Base-by-base conservation (phyloP, 1,140 invertebrate species). In the Cotesia typhae region DNA sequence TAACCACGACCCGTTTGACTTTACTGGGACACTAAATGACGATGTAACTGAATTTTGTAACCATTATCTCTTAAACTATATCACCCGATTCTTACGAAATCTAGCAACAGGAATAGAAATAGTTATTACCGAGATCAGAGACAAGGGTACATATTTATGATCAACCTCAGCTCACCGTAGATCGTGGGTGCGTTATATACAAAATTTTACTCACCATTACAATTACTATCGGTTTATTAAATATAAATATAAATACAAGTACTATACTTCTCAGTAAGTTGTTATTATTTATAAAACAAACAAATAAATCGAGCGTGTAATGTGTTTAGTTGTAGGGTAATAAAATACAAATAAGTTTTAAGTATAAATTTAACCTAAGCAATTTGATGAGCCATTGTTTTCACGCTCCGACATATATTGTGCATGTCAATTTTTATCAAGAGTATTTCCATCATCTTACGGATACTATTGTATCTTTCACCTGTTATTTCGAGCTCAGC, bases 401-500 rank as follows among this genome's bases (percentile, higher is more conserved):
- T 41, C 66, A 55, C 47, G 10, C 37, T 47, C 41, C 53, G 4
- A 7, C 12, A 36, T 17, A 51, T 37, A 67, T 67, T 53, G 20
- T 67, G n/a, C 52, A 67, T 67, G 51, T 67, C 66, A 55, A 67
- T 67, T 67, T 67, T 65, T 65, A 65, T 65, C 20, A 37, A 65
- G 47, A 65, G 36, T 20, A 4, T 4, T 51, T 65, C 41, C 63
- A 51, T 47, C 63, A 67, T 28, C 17, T 36, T 37, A 20, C 28
- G 41, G 41, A 47, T 47, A 47, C 10, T 47, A 47, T 67, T 52
- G 51, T 36, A 67, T 47, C n/a, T 67, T 37, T 55, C 17, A 52
- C 17, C 35, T 36, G 41, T 28, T 67, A 52, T 67, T 67, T 52
- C 53, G 66, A 67, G 51, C 20, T 17, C n/a, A 37, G 28, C 28